These are phyloP conservation scores for Phrynosoma platyrhinos DNA, from an alignment of 2,113 vertebrate species.

Conservation along the genomic window DNA sequence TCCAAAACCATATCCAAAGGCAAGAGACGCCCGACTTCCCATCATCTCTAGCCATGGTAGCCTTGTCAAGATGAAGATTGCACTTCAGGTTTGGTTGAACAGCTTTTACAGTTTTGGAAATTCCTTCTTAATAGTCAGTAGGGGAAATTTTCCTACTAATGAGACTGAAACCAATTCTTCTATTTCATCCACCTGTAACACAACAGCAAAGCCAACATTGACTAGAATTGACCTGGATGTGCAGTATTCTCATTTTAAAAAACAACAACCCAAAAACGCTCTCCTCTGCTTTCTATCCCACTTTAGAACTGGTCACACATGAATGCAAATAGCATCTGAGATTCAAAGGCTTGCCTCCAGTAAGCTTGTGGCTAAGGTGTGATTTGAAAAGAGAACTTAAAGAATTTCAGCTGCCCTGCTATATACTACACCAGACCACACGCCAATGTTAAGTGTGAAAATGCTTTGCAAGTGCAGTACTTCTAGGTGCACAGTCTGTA, in stretches of 20 bases:
- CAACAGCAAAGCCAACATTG: background rate
- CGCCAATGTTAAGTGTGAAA: background rate
- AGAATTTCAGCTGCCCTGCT: background rate
- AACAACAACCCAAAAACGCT: background rate
- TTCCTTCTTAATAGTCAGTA: background rate
- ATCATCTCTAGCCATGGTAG: background rate
- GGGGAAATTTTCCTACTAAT: background rate
- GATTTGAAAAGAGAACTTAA: background rate
- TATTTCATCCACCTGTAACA: background rate
- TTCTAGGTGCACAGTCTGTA: background rate
- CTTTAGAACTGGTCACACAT: background rate
- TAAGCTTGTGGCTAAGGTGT: constrained; percentile 14
- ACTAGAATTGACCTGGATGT: background rate
- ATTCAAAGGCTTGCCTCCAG: background rate
- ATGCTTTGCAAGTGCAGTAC: background rate
- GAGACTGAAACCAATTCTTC: background rate
- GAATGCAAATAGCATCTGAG: background rate
- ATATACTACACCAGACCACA: background rate
- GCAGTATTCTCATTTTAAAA: too few relatives aligned
- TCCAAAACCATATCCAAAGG: background rate
- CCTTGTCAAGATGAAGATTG: background rate
- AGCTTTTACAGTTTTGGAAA: background rate
- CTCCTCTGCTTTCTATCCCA: background rate
- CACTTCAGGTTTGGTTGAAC: background rate
- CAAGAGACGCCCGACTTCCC: too few relatives aligned